phyloP scores from a whole-genome alignment of 2,888 invertebrate species.

The Aleiodes alternator region DNA sequence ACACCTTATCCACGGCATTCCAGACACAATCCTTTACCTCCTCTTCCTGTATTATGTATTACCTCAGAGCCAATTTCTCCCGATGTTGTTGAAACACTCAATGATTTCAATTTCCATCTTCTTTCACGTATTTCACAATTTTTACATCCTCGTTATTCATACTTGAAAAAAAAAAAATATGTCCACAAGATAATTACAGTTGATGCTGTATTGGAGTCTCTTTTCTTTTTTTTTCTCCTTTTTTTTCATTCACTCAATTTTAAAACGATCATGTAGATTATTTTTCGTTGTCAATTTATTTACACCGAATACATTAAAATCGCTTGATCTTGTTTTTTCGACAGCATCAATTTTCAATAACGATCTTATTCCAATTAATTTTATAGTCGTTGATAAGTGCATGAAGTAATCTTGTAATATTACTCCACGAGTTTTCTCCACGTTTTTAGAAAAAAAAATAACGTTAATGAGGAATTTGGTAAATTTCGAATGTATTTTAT shows the following conservation, averaged over 20 bases:
- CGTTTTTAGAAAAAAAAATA: background rate
- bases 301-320: slow-evolving; percentile 29
- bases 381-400: slow-evolving; percentile 18
- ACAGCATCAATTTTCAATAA: slow-evolving; percentile 41
- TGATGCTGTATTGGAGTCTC: slow-evolving; percentile 3
- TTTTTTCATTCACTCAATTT: slow-evolving; percentile 20
- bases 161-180: background rate
- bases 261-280: slow-evolving; percentile 16
- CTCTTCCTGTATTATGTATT: slow-evolving; percentile 55
- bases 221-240: too few relatives aligned
- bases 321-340: slow-evolving; percentile 1
- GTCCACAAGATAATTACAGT: slow-evolving; percentile 16
- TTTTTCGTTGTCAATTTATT: slow-evolving; percentile 34
- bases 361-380: slow-evolving; percentile 27
- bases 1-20: slow-evolving; percentile 75
- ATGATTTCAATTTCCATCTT: slow-evolving; percentile 16
- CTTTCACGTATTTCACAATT: slow-evolving; percentile 34
- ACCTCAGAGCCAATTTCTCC: slow-evolving; percentile 43
- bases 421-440: background rate
- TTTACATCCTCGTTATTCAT: background rate
- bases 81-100: slow-evolving; percentile 14
- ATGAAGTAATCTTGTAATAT: background rate
- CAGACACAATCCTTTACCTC: slow-evolving; percentile 53
- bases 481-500: too few relatives aligned
- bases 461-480: too few relatives aligned